These are phyloP conservation scores for Phortica okadai DNA, from an alignment of 2,888 invertebrate genomes.

Conservation along the genomic window DNA sequence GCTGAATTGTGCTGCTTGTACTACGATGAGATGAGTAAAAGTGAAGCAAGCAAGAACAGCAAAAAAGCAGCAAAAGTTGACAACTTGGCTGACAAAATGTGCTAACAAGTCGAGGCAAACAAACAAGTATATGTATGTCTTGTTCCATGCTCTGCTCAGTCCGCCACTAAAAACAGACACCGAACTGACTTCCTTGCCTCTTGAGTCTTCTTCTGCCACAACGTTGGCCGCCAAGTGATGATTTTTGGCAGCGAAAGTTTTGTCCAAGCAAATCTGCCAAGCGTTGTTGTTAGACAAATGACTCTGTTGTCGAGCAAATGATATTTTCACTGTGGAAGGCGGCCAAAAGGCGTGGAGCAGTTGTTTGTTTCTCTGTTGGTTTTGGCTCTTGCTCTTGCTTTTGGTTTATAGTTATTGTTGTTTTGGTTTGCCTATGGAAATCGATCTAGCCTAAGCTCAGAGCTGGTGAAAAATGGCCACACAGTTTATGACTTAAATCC, in stretches of 20 bases:
- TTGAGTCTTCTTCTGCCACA: too few species aligned
- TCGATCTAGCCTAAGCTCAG: not conserved
- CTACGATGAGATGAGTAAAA: not conserved
- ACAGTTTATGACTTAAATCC: too few species aligned
- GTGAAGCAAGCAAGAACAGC: not conserved
- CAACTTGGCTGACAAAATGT: constrained; percentile 68
- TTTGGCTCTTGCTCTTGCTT: not conserved
- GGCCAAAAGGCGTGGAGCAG: not conserved
- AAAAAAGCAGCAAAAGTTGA: constrained; percentile 54
- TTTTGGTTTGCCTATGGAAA: not conserved
- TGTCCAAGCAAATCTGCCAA: constrained; percentile 2
- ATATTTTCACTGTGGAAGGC: not conserved
- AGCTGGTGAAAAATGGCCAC: not conserved
- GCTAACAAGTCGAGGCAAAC: constrained; percentile 60
- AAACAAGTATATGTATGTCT: not conserved
- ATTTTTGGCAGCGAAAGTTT: constrained; percentile 8
- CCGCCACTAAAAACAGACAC: too few species aligned
- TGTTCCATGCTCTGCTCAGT: not conserved
- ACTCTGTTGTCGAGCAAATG: constrained; percentile 24
- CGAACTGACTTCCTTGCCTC: too few species aligned
- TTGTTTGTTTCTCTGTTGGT: not conserved
- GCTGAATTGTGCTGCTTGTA: not conserved
- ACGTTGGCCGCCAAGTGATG: not conserved
- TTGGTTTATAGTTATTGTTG: not conserved
- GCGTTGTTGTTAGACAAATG: constrained; percentile 25